Conservation (phyloP, 1,140 invertebrate genomes). For the Papilio xuthus region DNA sequence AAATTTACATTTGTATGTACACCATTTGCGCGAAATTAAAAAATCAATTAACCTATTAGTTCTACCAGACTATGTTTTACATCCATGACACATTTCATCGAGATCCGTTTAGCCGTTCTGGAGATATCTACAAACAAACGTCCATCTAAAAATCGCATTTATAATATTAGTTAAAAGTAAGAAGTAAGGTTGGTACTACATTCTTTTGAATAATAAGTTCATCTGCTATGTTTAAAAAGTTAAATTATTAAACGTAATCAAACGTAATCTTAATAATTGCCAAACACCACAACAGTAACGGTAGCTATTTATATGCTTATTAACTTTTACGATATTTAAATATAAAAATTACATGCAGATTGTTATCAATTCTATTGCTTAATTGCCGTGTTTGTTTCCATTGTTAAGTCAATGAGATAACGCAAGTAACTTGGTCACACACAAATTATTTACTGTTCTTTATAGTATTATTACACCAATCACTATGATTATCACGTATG, state of each 20-base stretch:
- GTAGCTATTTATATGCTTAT: constrained; percentile 25
- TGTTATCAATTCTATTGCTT: constrained; percentile 27
- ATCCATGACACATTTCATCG: no score
- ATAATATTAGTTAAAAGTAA: no score
- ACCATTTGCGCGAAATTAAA: no score
- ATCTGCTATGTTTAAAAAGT: not conserved
- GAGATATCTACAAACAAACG: no score
- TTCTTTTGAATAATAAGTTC: not conserved
- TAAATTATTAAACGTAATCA: not conserved
- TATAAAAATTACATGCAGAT: constrained; percentile 26
- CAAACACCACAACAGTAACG: not conserved
- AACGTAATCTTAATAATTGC: not conserved
- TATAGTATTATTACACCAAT: not conserved
- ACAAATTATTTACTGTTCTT: not conserved
- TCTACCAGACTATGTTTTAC: no score
- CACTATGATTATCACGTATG: constrained; percentile 7
- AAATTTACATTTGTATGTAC: no score
- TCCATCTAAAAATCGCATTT: no score
- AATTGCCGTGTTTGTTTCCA: not conserved
- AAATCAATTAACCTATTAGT: no score
- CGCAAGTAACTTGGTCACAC: not conserved
- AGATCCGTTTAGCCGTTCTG: no score
- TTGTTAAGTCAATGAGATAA: constrained; percentile 15
- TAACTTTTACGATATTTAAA: constrained; percentile 26
- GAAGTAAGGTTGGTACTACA: not conserved